These are phyloP conservation scores for Mythimna loreyi DNA, from an alignment of 2,888 invertebrate species.

Conservation along the genomic window DNA sequence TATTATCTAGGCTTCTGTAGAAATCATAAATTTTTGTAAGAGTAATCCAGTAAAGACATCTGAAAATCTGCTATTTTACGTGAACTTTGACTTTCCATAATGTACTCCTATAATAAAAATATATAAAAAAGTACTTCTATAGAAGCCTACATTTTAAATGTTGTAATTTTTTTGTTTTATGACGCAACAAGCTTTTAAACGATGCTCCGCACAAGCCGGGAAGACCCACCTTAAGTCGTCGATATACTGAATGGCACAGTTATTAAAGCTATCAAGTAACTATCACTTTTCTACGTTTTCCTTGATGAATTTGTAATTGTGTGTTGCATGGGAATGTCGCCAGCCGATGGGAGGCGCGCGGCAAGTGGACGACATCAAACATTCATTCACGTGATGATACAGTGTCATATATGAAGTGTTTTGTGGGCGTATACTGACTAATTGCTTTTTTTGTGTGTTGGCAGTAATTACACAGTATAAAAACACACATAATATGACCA, in stretches of 20 bases:
- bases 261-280: slow-evolving; percentile 21
- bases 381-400: slow-evolving; percentile 18
- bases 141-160: too few relatives aligned
- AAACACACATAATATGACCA: background rate
- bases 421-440: background rate
- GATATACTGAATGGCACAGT: slow-evolving; percentile 1
- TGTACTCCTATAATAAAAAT: too few relatives aligned
- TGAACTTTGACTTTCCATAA: too few relatives aligned
- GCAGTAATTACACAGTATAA: background rate
- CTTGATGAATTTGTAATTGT: slow-evolving; percentile 31
- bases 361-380: slow-evolving; percentile 13
- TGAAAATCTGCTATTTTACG: too few relatives aligned
- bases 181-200: background rate
- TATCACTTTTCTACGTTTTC: slow-evolving; percentile 24
- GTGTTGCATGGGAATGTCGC: slow-evolving; percentile 31
- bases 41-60: too few relatives aligned
- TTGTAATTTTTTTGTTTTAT: too few relatives aligned
- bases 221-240: too few relatives aligned
- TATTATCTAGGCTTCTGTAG: too few relatives aligned
- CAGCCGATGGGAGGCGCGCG: slow-evolving; percentile 17
- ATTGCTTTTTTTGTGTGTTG: background rate
- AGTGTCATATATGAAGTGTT: slow-evolving; percentile 5
- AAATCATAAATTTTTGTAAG: too few relatives aligned
- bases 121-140: too few relatives aligned
- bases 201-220: too few relatives aligned